phyloP scores from a whole-genome alignment of 2,797 vertebrate genomes.

The Pampus argenteus region DNA sequence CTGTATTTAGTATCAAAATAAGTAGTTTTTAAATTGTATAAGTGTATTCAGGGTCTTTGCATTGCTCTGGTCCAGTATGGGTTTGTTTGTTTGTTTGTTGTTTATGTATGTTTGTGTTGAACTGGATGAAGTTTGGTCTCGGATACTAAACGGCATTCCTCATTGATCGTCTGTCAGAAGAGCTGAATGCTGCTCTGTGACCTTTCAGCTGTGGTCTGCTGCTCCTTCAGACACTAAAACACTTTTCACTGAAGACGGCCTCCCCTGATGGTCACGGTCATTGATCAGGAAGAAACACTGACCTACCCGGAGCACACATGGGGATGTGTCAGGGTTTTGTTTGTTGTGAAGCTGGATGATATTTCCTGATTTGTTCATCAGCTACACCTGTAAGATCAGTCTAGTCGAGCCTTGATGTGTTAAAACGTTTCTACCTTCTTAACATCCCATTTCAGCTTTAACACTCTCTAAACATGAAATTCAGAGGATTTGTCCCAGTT shows the following conservation, averaged over 20 bases:
- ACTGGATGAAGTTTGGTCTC: not conserved
- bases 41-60: not conserved
- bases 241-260: slow-evolving; percentile 13
- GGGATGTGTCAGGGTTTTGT: not conserved
- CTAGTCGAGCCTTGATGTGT: too few relatives aligned
- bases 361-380: not conserved
- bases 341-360: not conserved
- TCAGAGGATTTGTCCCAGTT: too few relatives aligned
- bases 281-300: not conserved
- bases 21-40: too few relatives aligned
- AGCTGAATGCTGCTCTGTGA: slow-evolving; percentile 14
- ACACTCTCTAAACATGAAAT: too few relatives aligned
- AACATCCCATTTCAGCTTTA: too few relatives aligned
- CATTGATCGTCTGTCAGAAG: slow-evolving; percentile 32
- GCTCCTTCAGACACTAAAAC: slow-evolving; percentile 20
- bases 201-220: slow-evolving; percentile 28
- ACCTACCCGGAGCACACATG: not conserved
- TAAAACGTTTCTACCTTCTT: too few relatives aligned
- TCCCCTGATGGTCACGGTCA: not conserved
- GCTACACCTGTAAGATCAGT: too few relatives aligned
- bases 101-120: not conserved
- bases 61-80: too few relatives aligned
- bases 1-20: too few relatives aligned
- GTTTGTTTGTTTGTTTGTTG: too few relatives aligned
- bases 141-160: not conserved